A percentile compares a stretch with the other conserved stretches of the same genome.
These are phyloP conservation scores for Ernsta delagoae DNA, from an alignment of 2,888 invertebrate genomes.

Conservation along the genomic window DNA sequence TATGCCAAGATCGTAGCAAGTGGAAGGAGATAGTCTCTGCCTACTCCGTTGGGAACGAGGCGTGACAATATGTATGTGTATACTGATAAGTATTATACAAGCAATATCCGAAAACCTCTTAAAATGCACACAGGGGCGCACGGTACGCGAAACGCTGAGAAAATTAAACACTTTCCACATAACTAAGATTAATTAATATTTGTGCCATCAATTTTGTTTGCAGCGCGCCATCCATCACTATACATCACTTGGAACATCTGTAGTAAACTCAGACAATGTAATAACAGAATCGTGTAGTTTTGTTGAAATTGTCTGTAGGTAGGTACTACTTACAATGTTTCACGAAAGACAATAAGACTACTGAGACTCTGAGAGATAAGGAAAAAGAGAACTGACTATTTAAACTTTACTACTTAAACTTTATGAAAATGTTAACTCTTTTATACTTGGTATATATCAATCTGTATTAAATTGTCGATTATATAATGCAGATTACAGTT, in stretches of 20 bases:
- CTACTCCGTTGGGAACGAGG: too few species aligned
- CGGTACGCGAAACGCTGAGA: neutral
- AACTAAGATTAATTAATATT: constrained; percentile 44
- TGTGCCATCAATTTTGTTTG: constrained; percentile 42
- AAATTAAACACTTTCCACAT: constrained; percentile 35
- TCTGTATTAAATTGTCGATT: too few species aligned
- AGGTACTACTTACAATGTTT: neutral
- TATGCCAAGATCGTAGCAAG: too few species aligned
- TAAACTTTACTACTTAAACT: neutral
- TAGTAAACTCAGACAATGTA: constrained; percentile 37
- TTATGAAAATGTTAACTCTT: neutral
- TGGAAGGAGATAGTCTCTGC: too few species aligned
- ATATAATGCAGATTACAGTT: too few species aligned
- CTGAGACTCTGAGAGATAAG: neutral
- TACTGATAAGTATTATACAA: too few species aligned
- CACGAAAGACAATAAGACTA: neutral
- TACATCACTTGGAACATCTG: constrained; percentile 48
- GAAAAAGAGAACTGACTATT: neutral
- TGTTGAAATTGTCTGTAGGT: constrained; percentile 20
- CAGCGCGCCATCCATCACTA: constrained; percentile 48
- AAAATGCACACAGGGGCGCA: neutral
- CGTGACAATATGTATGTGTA: too few species aligned
- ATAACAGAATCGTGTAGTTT: constrained; percentile 34
- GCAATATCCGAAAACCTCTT: neutral
- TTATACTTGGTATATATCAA: too few species aligned